Base-by-base conservation (phyloP, 2,888 invertebrate species). In the Ceramica pisi region DNA sequence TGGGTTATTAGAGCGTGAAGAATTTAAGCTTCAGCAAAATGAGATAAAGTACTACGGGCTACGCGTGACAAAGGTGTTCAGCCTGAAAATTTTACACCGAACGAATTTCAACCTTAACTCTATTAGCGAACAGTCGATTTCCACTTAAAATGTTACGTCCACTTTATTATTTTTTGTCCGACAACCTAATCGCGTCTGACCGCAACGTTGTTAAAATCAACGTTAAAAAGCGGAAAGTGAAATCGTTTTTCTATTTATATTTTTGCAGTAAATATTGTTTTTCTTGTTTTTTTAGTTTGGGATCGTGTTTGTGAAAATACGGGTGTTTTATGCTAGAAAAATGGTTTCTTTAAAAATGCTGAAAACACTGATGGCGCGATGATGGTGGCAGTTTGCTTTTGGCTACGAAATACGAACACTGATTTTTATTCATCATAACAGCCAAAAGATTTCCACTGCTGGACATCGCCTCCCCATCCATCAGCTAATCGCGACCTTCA, bases 1-100 rank as follows among this genome's bases (percentile, higher is more conserved):
- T 65, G 61, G 81, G 71, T 85, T 84, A 88, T 83, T 86, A 86
- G 86, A 80, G 81, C 82, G 84, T 83, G 81, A 87, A 88, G 83
- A 89, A 84, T 88, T 86, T 85, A 81, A 86, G 84, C 85, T 78
- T 77, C 78, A 77, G 77, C 81, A 79, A 86, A 88, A 89, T 86
- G 82, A 86, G 83, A 88, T 89, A 86, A 86, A 81, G 63, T 76
- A 79, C 75, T 68, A 78, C 73, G 66, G 74, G 71, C 81, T 81
- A 85, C 80, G 81, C 82, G 86, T 85, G 83, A 82, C 81, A 80
- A 73, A 86, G 81, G 79, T 81, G 81, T 50, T 56, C 74, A 73
- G 21, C 71, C 64, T 73, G 55, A 72, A 72, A 80, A 41, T 9
- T 55, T 57, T 53, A 56, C 56, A 53, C 1, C 63, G 21, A 63